Percentiles rank a stretch among this genome's conserved stretches.
These are phyloP conservation scores for Mobula birostris DNA, from an alignment of 2,113 vertebrate genomes.

Conservation along the genomic window DNA sequence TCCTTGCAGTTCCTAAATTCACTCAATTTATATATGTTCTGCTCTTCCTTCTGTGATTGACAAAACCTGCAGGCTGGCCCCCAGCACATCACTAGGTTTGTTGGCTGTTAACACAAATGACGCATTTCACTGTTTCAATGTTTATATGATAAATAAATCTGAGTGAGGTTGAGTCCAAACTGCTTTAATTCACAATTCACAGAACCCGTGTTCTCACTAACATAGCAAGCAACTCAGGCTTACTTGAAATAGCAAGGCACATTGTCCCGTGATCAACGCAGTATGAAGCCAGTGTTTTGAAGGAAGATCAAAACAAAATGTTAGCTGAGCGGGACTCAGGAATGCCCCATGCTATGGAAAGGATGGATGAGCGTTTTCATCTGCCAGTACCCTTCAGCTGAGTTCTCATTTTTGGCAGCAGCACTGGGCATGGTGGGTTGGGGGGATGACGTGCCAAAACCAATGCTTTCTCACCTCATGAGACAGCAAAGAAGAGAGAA, in stretches of 20 bases:
- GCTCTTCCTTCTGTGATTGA: not conserved
- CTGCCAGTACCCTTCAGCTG: not conserved
- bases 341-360: no score
- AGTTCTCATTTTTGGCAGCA: not conserved
- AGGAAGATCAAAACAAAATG: not conserved
- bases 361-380: not conserved
- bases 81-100: no score
- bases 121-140: no score
- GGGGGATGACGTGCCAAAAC: not conserved
- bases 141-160: no score
- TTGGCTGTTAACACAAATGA: no score
- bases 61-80: not conserved
- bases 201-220: not conserved
- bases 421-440: no score
- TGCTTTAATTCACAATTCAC: constrained; percentile 10
- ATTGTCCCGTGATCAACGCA: not conserved
- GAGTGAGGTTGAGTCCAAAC: not conserved
- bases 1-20: not conserved
- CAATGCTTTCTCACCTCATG: not conserved
- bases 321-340: not conserved
- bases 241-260: not conserved
- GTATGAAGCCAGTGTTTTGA: not conserved
- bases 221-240: not conserved
- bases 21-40: not conserved
- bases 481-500: not conserved